phyloP scores from a whole-genome alignment of 2,888 invertebrate species.

The Teleogryllus oceanicus region DNA sequence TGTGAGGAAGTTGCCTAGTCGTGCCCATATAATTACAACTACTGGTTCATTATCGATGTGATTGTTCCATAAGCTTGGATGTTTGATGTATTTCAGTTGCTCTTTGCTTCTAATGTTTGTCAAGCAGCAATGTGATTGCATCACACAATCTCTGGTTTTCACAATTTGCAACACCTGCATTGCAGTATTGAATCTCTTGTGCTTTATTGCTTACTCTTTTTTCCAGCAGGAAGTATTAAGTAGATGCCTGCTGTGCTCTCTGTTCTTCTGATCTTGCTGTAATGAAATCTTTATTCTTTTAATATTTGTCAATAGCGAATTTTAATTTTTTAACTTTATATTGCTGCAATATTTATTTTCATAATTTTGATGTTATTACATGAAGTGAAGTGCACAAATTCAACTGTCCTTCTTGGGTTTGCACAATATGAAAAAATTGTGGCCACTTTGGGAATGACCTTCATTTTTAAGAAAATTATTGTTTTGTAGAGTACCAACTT shows the following conservation, averaged over 20 bases:
- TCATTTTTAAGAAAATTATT: not conserved
- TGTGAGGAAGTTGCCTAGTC: not conserved
- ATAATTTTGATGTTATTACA: too few species aligned
- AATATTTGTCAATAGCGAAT: too few species aligned
- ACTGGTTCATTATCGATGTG: constrained; percentile 4
- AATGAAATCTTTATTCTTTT: too few species aligned
- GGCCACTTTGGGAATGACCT: not conserved
- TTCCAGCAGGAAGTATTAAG: not conserved
- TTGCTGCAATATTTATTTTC: too few species aligned
- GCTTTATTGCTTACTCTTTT: not conserved
- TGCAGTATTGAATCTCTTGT: not conserved
- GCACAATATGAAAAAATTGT: not conserved
- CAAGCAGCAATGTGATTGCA: not conserved
- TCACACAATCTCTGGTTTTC: not conserved
- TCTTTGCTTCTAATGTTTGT: constrained; percentile 8
- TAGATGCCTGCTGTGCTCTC: too few species aligned
- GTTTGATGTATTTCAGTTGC: constrained; percentile 7
- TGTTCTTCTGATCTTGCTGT: too few species aligned
- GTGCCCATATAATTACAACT: constrained; percentile 2
- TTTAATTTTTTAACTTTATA: too few species aligned
- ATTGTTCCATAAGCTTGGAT: not conserved
- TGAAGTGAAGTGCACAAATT: too few species aligned
- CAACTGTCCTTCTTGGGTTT: not conserved
- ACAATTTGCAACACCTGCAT: not conserved
- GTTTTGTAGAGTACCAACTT: too few species aligned